Base-by-base conservation (phyloP, 2,113 vertebrate genomes). In the Oreochromis tanganicae region DNA sequence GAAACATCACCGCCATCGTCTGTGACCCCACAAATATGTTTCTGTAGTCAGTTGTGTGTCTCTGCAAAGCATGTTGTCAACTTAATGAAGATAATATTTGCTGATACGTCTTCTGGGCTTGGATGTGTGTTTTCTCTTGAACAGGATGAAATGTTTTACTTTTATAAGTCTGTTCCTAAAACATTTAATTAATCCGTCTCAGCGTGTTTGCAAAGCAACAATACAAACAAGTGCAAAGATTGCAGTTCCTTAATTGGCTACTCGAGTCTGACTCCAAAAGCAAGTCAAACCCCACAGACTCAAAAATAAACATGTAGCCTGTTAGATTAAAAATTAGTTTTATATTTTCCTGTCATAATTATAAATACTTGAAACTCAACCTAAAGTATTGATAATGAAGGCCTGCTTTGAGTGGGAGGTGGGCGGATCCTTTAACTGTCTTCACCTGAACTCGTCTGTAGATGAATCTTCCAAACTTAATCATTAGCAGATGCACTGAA, bases 391-490 rank as follows among this genome's bases (percentile, higher is more conserved):
- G 16, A 27, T 73, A 73, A 73, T 73, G 38, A 46, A 24, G 12
- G 38, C 12, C 3, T 9, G 66, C 13, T 71, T 4, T 46, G 21
- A 46, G 38, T 43, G 21, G 38, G 38, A 16, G 19, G n/a, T 43
- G 1, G 66, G 5, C 43, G 36, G n/a, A 16, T 16, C n/a, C 38
- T 71, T 1, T 14, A 68, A 71, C 14, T 48, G 14, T 16, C 14
- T 16, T 48, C 46, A 50, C n/a, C 19, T 24, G 36, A 21, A 24
- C 66, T 24, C 4, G 3, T 41, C 66, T 43, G 38, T 73, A 21
- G n/a, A 6, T 43, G n/a, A 14, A 71, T 71, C 36, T 43, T 27
- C 5, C 6, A 0, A 21, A 1, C 38, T 24, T 0, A 24, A 10
- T 5, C n/a, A 41, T 43, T 71, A 71, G 66, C 12, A 9, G n/a